phyloP scores from a whole-genome alignment of 2,113 vertebrate genomes.

The Nerophis lumbriciformis region DNA sequence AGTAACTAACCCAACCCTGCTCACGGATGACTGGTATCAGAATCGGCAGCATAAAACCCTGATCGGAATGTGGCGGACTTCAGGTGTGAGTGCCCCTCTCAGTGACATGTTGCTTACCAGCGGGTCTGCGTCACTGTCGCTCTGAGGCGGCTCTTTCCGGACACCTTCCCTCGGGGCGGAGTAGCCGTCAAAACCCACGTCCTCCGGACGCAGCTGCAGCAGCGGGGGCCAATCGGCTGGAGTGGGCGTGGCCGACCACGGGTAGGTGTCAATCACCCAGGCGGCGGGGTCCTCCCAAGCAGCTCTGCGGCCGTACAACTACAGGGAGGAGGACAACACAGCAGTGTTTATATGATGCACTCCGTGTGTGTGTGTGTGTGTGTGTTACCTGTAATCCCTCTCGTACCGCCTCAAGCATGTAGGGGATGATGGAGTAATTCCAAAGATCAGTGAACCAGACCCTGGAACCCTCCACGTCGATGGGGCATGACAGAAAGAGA shows the following conservation, averaged over 20 bases:
- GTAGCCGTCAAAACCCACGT: slow-evolving; percentile 94
- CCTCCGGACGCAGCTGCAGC: slow-evolving; percentile 91
- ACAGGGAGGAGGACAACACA: not conserved
- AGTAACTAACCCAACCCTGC: too few species aligned
- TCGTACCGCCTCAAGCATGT: slow-evolving; percentile 93
- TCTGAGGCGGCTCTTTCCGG: slow-evolving; percentile 80
- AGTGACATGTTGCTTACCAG: slow-evolving; percentile 73
- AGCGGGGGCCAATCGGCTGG: slow-evolving; percentile 91
- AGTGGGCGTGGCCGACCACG: slow-evolving; percentile 82
- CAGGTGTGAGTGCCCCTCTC: too few species aligned
- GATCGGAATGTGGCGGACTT: too few species aligned
- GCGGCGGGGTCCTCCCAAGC: slow-evolving; percentile 95
- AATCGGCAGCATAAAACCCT: too few species aligned
- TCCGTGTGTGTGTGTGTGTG: not conserved
- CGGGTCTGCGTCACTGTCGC: slow-evolving; percentile 88
- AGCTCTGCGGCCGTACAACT: slow-evolving; percentile 89
- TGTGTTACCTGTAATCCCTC: slow-evolving; percentile 93
- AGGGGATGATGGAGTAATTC: slow-evolving; percentile 98
- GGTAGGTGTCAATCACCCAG: slow-evolving; percentile 95
- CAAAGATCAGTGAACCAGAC: slow-evolving; percentile 99
- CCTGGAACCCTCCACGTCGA: slow-evolving; percentile 92
- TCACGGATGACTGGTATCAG: too few species aligned
- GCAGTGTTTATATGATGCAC: not conserved
- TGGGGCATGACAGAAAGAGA: slow-evolving; percentile 94
- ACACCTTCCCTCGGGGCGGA: slow-evolving; percentile 81